Conservation (phyloP, 2,888 invertebrate genomes). For the Plagiodera versicolora region DNA sequence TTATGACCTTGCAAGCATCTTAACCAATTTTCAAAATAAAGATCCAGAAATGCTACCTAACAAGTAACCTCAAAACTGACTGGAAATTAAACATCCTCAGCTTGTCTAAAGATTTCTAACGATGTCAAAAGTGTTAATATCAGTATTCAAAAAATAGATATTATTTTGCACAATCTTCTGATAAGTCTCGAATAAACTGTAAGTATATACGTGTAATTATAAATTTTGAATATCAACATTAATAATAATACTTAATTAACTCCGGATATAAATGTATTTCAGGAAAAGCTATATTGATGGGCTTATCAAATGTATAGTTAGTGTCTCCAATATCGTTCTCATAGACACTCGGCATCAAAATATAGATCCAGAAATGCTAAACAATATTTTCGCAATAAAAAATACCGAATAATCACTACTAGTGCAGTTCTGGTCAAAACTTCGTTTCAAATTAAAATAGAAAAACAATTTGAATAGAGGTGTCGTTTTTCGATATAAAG, state of each 20-base stretch:
- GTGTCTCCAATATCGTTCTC: slow-evolving; percentile 36
- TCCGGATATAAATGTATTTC: slow-evolving; percentile 37
- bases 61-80: no score
- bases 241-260: slow-evolving; percentile 30
- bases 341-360: slow-evolving; percentile 14
- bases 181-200: slow-evolving; percentile 18
- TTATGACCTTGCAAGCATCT: no score
- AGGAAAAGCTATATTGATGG: slow-evolving; percentile 37
- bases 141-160: slow-evolving; percentile 13
- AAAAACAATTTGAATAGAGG: no score
- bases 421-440: no score
- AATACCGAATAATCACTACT: no score
- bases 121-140: slow-evolving; percentile 9
- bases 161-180: slow-evolving; percentile 17
- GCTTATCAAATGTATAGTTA: slow-evolving; percentile 36
- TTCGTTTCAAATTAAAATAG: no score
- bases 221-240: slow-evolving; percentile 27
- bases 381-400: no score
- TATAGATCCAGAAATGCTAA: no score
- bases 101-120: slow-evolving; percentile 12
- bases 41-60: no score
- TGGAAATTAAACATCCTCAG: not conserved
- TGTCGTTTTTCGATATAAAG: no score
- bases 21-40: no score
- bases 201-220: slow-evolving; percentile 25